Base-by-base conservation (phyloP, 2,888 invertebrate species). In the Teleiodes luculella region DNA sequence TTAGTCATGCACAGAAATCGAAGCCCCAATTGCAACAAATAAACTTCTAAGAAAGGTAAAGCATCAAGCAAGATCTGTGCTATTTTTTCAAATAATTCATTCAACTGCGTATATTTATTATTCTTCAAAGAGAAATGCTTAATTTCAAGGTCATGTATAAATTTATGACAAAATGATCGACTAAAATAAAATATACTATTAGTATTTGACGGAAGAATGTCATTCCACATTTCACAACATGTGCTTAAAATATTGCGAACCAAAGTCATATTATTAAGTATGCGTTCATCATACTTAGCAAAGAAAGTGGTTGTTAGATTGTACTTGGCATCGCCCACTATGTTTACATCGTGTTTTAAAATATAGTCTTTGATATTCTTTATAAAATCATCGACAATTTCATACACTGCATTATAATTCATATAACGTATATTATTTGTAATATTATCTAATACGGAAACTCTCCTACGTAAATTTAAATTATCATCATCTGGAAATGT, bases 341-440 rank as follows among this genome's bases (percentile, higher is more conserved):
- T 4, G n/a, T 35, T 35, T n/a, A 35, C 35, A 35, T 35, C n/a
- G n/a, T 35, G 10, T 10, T 11, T 10, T n/a, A 35, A n/a, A 35
- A 35, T 35, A n/a, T n/a, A 35, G 1, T 35, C n/a, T n/a, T 35
- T 35, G n/a, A 35, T 35, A 35, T 35, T n/a, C n/a, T 35, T 35
- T 24, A 43, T 11, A 24, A 28, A 72, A 5, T 70, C 64, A 28
- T 74, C 58, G 30, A 79, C 58, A 31, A 82, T 71, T 35, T 24
- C 48, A 20, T 49, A 50, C 11, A 75, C 37, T 45, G 67, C 61
- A n/a, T 67, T 64, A 56, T 67, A 64, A n/a, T 69, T 61, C 7
- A 80, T 50, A 2, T 60, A 46, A 24, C 58, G 13, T 14, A 78
- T 64, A 14, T 66, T 56, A 0, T 28, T 28, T 54, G 51, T 53